Percentiles rank a stretch among this genome's conserved stretches.
These are phyloP conservation scores for Caenorhabditis angaria DNA, from an alignment of 2,888 invertebrate genomes.

Conservation along the genomic window DNA sequence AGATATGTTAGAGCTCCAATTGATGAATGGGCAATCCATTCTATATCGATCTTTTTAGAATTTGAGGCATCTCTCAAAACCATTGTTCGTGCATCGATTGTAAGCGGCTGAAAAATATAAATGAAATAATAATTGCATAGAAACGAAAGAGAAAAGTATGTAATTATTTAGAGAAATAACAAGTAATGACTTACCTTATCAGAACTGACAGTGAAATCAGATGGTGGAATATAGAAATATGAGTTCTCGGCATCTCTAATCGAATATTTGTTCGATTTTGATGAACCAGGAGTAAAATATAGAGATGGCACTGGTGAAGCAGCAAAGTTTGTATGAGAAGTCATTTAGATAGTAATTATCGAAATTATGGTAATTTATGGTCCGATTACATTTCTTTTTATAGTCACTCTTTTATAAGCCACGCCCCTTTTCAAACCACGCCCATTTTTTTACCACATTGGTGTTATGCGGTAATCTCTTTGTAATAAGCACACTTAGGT, in stretches of 20 bases:
- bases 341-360: not conserved
- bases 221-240: slow-evolving; percentile 38
- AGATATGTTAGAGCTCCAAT: slow-evolving; percentile 10
- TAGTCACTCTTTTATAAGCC: not conserved
- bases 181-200: slow-evolving; percentile 18
- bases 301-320: not conserved
- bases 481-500: not conserved
- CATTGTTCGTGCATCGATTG: slow-evolving; percentile 8
- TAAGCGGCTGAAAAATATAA: slow-evolving; percentile 31
- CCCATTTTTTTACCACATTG: not conserved
- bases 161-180: not conserved
- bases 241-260: slow-evolving; percentile 24
- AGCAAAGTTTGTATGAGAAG: not conserved
- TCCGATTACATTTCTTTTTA: not conserved
- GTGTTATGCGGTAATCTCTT: not conserved
- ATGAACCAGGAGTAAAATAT: not conserved
- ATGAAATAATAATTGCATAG: not conserved
- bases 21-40: slow-evolving; percentile 30
- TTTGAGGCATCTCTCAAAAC: not conserved
- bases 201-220: slow-evolving; percentile 17
- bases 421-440: not conserved
- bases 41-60: slow-evolving; percentile 19
- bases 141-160: not conserved
- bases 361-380: too few relatives aligned
- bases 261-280: slow-evolving; percentile 24